Base-by-base conservation (phyloP, 1,140 invertebrate species). In the Ephestia elutella region DNA sequence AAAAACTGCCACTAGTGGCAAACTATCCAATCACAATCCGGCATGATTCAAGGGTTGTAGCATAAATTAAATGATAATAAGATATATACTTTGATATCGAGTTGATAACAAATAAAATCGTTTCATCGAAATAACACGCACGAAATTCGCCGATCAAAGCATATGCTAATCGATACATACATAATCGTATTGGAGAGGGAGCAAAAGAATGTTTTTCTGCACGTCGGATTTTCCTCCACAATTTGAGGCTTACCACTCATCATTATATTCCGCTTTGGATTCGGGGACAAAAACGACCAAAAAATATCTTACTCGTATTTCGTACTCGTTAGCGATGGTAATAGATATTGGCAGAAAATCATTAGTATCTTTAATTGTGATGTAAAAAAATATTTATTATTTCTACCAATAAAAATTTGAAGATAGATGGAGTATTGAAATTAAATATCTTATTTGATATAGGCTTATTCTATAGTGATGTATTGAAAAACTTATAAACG, bases 111-210 rank as follows among this genome's bases (percentile, higher is more conserved):
- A 44, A n/a, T 15, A 44, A 44, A 44, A 15, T 17, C n/a, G 3
- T 15, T 17, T 3, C 38, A 44, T n/a, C 7, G 13, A n/a, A 3
- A 44, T 44, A n/a, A n/a, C 38, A 44, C 49, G 44, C 55, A 32
- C 59, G 50, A 35, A 35, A 30, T 62, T 25, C 53, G 49, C 57
- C 35, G 50, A 55, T 60, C 54, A 65, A 58, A 57, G 55, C 65
- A 65, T 67, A 67, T 65, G 21, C 59, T 60, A 62, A 57, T 49
- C 13, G 13, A 44, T 15, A 44, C 38, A 44, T 44, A 44, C n/a
- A 50, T 50, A 53, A 53, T 53, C 20, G 13, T 3, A 53, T 53
- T 53, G 50, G n/a, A 20, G 11, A 28, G 50, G 10, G 50, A n/a
- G 19, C 9, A 20, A 53, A 13, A 11, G 20, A 25, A 53, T 25